Evolutionary conservation across 2,113 vertebrate species (phyloP).

Genomic region (Oncorhynchus mykiss): DNA sequence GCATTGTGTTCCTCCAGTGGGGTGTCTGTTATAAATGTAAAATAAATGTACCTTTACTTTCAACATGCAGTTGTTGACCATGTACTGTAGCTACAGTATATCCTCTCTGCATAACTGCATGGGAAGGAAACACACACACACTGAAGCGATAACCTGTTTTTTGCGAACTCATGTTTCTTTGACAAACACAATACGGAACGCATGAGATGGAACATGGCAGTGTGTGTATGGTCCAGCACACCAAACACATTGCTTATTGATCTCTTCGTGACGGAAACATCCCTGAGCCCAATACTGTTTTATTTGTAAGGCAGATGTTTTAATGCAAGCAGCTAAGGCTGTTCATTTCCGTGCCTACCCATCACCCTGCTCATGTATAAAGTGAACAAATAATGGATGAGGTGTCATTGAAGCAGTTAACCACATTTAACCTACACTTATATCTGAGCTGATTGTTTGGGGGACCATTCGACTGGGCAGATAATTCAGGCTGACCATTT

Average conservation of each 20-base stretch:
- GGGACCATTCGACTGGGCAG: not conserved
- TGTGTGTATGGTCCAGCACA: constrained; percentile 27
- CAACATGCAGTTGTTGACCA: not conserved
- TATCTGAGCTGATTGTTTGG: constrained; percentile 8
- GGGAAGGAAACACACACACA: not conserved
- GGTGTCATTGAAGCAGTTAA: constrained; percentile 7
- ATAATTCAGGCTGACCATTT: constrained; percentile 1
- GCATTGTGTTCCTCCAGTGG: not conserved
- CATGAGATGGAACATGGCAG: constrained; percentile 9
- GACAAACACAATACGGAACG: constrained; percentile 6
- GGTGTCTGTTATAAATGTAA: not conserved
- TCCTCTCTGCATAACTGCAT: not conserved
- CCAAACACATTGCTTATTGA: constrained; percentile 36
- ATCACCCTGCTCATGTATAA: constrained; percentile 15
- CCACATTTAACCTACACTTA: constrained; percentile 13
- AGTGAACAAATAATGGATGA: constrained; percentile 24
- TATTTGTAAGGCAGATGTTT: constrained; percentile 28
- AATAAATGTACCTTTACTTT: not conserved
- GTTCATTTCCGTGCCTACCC: constrained; percentile 24
- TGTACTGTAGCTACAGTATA: not conserved
- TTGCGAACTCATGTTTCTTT: not conserved
- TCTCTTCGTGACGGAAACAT: constrained; percentile 29
- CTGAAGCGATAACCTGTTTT: not conserved
- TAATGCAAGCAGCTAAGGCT: constrained; percentile 24
- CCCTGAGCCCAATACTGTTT: constrained; percentile 28